Evolutionary conservation across 2,888 invertebrate genomes (phyloP).

Genomic region (Chelonus formosanus): DNA sequence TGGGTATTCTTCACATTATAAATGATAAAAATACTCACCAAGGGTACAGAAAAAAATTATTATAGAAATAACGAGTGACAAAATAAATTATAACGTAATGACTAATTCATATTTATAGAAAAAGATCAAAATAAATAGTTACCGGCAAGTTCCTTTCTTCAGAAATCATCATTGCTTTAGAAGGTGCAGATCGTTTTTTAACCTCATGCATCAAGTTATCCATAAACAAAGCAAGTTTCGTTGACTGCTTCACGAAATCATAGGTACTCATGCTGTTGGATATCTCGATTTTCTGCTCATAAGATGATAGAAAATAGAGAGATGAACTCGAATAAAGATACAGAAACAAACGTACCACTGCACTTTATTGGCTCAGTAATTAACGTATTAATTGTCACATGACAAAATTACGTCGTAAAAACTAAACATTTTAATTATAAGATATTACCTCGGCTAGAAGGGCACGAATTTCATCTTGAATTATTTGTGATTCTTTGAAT

Average conservation of each 20-base stretch:
- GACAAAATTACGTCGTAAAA: neutral
- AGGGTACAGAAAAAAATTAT: neutral
- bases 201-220: slow-evolving; percentile 78
- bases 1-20: neutral
- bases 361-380: neutral
- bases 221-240: slow-evolving; percentile 79
- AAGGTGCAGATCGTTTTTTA: slow-evolving; percentile 68
- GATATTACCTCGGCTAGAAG: slow-evolving; percentile 74
- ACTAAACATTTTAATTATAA: slow-evolving; percentile 14
- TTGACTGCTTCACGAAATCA: slow-evolving; percentile 75
- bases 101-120: slow-evolving; percentile 48
- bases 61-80: neutral
- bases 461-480: slow-evolving; percentile 74
- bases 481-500: slow-evolving; percentile 69
- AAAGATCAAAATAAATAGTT: slow-evolving; percentile 64
- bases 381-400: neutral
- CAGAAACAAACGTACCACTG: neutral
- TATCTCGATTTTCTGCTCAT: slow-evolving; percentile 63
- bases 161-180: slow-evolving; percentile 70
- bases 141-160: slow-evolving; percentile 74
- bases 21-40: too few relatives aligned
- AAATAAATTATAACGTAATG: slow-evolving; percentile 5
- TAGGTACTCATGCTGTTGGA: slow-evolving; percentile 72
- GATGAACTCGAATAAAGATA: slow-evolving; percentile 26
- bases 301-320: slow-evolving; percentile 26